A percentile compares a stretch with the other conserved stretches of the same genome.
phyloP scores from a whole-genome alignment of 2,113 vertebrate genomes.

The Vicugna pacos region DNA sequence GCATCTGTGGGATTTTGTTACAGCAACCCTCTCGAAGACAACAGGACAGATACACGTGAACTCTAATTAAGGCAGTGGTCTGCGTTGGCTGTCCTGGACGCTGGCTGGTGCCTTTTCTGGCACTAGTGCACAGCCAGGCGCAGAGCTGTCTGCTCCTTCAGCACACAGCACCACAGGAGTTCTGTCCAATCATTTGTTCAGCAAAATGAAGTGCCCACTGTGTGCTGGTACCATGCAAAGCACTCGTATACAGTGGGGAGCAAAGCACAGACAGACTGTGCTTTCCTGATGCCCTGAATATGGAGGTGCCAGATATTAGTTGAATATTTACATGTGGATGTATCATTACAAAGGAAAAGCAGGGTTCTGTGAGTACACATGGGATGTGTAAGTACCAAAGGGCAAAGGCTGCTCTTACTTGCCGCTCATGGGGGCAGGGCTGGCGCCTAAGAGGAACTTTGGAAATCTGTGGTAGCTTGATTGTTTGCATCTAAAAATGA shows the following conservation, averaged over 20 bases:
- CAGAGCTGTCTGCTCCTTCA: neutral
- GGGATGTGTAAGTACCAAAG: neutral
- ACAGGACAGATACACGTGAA: neutral
- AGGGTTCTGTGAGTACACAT: neutral
- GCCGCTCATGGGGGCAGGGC: neutral
- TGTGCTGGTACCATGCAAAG: neutral
- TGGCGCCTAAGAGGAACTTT: neutral
- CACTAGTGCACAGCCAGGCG: fast-evolving
- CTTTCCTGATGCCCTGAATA: neutral
- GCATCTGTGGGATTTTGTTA: neutral
- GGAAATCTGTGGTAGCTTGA: neutral
- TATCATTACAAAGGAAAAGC: neutral
- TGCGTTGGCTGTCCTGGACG: neutral
- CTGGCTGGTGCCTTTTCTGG: neutral
- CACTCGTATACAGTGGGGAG: neutral
- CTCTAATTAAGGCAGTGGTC: neutral
- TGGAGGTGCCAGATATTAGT: neutral
- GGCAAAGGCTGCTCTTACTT: neutral
- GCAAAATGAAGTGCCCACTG: neutral
- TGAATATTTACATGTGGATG: neutral
- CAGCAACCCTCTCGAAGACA: neutral
- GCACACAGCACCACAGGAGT: neutral
- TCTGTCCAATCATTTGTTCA: neutral
- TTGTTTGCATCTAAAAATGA: neutral
- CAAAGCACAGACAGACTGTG: neutral